These are phyloP conservation scores for Balanococcus diminutus DNA, from an alignment of 2,888 invertebrate species.

Conservation along the genomic window DNA sequence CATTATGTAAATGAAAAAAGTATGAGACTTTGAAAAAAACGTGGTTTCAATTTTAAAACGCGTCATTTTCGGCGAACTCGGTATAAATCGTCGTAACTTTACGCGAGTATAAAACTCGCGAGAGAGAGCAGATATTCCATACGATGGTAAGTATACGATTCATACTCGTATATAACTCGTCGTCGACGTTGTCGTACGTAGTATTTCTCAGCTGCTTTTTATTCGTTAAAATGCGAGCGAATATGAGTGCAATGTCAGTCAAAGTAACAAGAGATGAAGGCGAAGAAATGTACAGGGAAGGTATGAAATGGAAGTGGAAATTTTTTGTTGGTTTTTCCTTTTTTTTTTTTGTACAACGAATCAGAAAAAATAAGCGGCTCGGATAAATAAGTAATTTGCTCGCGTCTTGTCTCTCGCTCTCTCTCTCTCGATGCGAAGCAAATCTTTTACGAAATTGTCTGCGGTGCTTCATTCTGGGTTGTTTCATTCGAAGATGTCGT, in stretches of 20 bases:
- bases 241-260: neutral
- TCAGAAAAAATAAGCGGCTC: neutral
- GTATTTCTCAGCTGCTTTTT: neutral
- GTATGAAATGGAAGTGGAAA: neutral
- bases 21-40: conserved; percentile 37
- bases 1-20: conserved; percentile 51
- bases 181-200: neutral
- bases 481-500: too few species aligned
- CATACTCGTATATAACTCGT: neutral
- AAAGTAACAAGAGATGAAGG: neutral
- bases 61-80: conserved; percentile 28
- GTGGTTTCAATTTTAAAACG: conserved; percentile 40
- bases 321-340: neutral
- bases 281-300: neutral
- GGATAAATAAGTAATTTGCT: conserved; percentile 21
- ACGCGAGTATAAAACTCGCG: neutral
- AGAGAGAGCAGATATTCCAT: neutral
- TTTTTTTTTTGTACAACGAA: neutral
- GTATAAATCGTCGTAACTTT: conserved; percentile 40
- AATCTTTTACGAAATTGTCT: conserved; percentile 16
- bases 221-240: neutral
- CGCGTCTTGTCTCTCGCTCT: too few species aligned
- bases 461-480: too few species aligned
- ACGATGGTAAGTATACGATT: neutral
- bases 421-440: neutral